These are phyloP conservation scores for Sceliomorpha sp. DNA, from an alignment of 2,888 invertebrate genomes.

Conservation along the genomic window DNA sequence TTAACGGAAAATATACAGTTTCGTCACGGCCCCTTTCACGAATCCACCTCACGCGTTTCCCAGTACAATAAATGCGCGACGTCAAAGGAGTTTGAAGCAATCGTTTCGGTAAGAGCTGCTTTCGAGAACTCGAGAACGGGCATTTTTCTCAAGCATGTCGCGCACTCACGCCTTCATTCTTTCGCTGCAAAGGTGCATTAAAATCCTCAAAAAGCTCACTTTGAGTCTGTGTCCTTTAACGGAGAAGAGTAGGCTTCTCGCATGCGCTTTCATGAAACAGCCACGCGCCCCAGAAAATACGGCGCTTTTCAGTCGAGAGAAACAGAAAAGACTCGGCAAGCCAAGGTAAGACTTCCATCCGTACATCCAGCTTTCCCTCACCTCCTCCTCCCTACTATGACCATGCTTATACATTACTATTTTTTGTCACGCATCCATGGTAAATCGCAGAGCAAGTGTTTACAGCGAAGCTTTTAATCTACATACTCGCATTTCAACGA, in stretches of 20 bases:
- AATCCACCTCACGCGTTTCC: slow-evolving; percentile 5
- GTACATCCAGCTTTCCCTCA: slow-evolving; percentile 54
- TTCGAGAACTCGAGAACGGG: slow-evolving; percentile 41
- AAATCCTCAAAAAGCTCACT: slow-evolving; percentile 48
- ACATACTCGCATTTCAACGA: not conserved
- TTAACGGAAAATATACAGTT: slow-evolving; percentile 43
- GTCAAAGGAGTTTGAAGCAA: slow-evolving; percentile 44
- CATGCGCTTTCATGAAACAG: slow-evolving; percentile 49
- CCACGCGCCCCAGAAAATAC: slow-evolving; percentile 37
- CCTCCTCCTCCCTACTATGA: slow-evolving; percentile 50
- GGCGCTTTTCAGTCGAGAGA: slow-evolving; percentile 68
- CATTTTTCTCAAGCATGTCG: slow-evolving; percentile 36
- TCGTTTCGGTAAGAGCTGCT: slow-evolving; percentile 43
- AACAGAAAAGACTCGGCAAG: slow-evolving; percentile 62
- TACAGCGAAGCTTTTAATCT: slow-evolving; percentile 13
- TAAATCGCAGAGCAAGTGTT: slow-evolving; percentile 19
- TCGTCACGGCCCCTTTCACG: slow-evolving; percentile 26
- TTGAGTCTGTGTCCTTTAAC: slow-evolving; percentile 50
- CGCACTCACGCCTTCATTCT: slow-evolving; percentile 47
- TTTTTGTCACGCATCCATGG: slow-evolving; percentile 13
- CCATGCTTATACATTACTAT: slow-evolving; percentile 63
- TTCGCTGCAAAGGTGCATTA: slow-evolving; percentile 44
- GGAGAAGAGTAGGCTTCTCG: slow-evolving; percentile 35
- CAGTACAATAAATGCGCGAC: slow-evolving; percentile 33
- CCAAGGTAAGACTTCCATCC: slow-evolving; percentile 62